These are phyloP conservation scores for Sceloporus undulatus DNA, from an alignment of 2,113 vertebrate genomes.

Conservation along the genomic window DNA sequence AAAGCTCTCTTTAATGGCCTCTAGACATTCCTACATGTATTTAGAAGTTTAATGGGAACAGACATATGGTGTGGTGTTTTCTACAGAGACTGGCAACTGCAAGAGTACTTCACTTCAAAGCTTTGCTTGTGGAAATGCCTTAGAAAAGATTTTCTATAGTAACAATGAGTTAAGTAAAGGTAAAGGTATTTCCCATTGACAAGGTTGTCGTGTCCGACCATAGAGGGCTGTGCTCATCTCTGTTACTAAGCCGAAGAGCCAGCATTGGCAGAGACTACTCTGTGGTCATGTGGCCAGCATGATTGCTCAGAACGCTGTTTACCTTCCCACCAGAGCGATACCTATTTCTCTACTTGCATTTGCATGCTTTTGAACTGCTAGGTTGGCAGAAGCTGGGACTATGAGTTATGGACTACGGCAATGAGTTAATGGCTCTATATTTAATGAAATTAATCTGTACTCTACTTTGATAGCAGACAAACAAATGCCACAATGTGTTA, in stretches of 20 bases:
- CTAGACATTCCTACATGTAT: neutral
- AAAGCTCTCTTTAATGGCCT: slow-evolving; percentile 35
- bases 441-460: slow-evolving; percentile 66
- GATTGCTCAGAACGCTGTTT: too few species aligned
- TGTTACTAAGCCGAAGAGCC: too few species aligned
- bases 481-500: slow-evolving; percentile 74
- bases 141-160: slow-evolving; percentile 50
- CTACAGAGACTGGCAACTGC: slow-evolving; percentile 65
- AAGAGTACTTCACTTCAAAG: slow-evolving; percentile 59
- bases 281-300: too few species aligned
- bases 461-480: slow-evolving; percentile 70
- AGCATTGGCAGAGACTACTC: too few species aligned
- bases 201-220: too few species aligned
- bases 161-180: slow-evolving; percentile 46
- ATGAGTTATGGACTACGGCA: neutral
- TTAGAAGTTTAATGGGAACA: slow-evolving; percentile 57
- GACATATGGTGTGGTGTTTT: slow-evolving; percentile 66
- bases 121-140: slow-evolving; percentile 65
- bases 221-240: too few species aligned
- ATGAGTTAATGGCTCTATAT: slow-evolving; percentile 51
- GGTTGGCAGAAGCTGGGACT: too few species aligned
- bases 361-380: too few species aligned
- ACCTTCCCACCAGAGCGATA: too few species aligned
- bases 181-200: too few species aligned
- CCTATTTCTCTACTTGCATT: too few species aligned